A percentile compares a stretch with the other conserved stretches of the same genome.
phyloP scores from a whole-genome alignment of 2,113 vertebrate genomes.

The Pelusios castaneus region DNA sequence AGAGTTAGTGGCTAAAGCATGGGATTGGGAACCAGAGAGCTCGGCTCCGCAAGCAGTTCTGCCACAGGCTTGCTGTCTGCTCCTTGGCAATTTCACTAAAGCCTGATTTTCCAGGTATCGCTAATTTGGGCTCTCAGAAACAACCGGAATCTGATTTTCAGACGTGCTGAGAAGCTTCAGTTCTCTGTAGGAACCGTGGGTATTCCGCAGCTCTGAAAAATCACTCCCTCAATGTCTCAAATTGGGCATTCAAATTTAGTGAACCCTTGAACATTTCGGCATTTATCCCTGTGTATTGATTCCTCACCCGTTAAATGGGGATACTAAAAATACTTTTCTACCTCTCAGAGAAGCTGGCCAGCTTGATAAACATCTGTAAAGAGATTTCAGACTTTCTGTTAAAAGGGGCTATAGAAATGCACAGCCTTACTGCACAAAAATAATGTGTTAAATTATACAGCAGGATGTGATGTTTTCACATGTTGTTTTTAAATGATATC shows the following conservation, averaged over 20 bases:
- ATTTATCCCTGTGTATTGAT: neutral
- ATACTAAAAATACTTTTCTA: fast-evolving
- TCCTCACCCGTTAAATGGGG: neutral
- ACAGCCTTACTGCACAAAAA: fast-evolving
- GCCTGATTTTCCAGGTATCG: neutral
- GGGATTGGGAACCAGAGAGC: neutral
- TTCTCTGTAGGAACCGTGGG: neutral
- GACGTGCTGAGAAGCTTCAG: neutral
- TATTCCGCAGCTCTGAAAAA: neutral
- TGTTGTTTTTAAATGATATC: neutral
- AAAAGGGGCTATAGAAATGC: neutral
- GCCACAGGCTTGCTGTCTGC: neutral
- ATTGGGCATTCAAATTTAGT: neutral
- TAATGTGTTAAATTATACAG: neutral
- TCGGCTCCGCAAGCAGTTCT: neutral
- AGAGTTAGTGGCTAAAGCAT: neutral
- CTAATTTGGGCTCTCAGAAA: neutral
- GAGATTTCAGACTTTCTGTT: neutral
- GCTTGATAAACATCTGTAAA: neutral
- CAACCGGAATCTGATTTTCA: neutral
- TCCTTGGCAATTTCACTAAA: neutral
- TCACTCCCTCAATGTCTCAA: neutral
- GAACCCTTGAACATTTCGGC: neutral
- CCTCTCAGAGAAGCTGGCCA: neutral
- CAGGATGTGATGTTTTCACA: neutral